phyloP scores from a whole-genome alignment of 1,140 invertebrate species.

The Neoseiulus cucumeris region DNA sequence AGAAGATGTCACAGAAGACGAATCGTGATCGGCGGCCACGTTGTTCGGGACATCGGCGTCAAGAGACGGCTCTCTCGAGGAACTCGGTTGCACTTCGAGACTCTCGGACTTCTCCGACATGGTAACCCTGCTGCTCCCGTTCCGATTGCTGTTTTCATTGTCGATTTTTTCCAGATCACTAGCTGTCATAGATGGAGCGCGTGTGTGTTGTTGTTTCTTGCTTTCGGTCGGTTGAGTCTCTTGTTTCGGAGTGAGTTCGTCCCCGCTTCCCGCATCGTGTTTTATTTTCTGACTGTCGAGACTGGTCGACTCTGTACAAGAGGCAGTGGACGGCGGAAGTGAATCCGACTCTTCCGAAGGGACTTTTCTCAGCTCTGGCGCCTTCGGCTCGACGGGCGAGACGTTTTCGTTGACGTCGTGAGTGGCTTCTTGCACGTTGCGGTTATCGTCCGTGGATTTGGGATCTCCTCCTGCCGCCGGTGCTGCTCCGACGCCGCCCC shows the following conservation, averaged over 20 bases:
- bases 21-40: not conserved
- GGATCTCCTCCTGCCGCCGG: not conserved
- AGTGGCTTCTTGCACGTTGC: not conserved
- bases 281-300: not conserved
- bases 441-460: not conserved
- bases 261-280: not conserved
- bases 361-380: not conserved
- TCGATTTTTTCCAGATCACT: slow-evolving; percentile 6
- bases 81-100: slow-evolving; percentile 1
- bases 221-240: not conserved
- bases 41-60: slow-evolving; percentile 1
- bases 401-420: not conserved
- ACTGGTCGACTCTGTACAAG: slow-evolving; percentile 1
- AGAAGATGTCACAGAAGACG: not conserved
- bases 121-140: not conserved
- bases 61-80: not conserved
- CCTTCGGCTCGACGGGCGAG: not conserved
- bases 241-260: not conserved
- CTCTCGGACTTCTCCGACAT: slow-evolving; percentile 7
- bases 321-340: not conserved
- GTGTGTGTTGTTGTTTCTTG: not conserved
- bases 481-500: too few species aligned
- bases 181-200: not conserved
- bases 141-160: not conserved
- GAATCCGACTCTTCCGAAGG: not conserved